Conservation (phyloP, 2,113 vertebrate species). For the Dascyllus trimaculatus region DNA sequence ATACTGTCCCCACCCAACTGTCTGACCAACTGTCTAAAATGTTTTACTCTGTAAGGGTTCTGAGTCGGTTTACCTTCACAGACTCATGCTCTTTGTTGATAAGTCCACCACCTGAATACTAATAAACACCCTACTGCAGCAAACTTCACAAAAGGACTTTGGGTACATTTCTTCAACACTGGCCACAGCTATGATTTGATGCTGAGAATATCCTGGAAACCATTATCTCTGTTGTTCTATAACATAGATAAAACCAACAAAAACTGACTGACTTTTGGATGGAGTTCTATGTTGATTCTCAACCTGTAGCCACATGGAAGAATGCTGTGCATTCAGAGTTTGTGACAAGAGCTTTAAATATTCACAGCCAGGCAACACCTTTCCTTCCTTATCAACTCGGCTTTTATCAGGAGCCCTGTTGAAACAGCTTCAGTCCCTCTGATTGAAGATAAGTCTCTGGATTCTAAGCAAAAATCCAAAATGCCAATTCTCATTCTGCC, state of each 20-base stretch:
- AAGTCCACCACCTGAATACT: too few species aligned
- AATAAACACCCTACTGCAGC: too few species aligned
- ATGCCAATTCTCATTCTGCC: slow-evolving; percentile 62
- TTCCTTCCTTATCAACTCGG: slow-evolving; percentile 2
- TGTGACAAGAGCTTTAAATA: slow-evolving; percentile 5
- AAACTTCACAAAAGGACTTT: too few species aligned
- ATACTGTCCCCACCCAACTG: too few species aligned
- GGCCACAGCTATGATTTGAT: neutral
- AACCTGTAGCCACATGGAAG: neutral
- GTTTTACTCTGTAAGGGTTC: too few species aligned
- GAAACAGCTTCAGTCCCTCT: slow-evolving; percentile 18
- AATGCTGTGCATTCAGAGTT: slow-evolving; percentile 7
- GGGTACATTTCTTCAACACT: too few species aligned
- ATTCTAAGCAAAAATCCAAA: slow-evolving; percentile 51
- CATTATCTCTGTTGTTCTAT: neutral
- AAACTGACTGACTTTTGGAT: neutral
- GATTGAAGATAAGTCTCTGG: slow-evolving; percentile 57
- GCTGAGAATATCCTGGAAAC: too few species aligned
- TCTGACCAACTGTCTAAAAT: too few species aligned
- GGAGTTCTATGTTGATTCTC: too few species aligned
- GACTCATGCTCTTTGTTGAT: too few species aligned
- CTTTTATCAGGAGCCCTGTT: slow-evolving; percentile 29
- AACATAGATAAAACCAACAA: neutral
- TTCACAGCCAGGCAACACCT: slow-evolving; percentile 39
- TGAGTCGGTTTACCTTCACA: too few species aligned